Conservation (phyloP, 2,888 invertebrate species). For the Epistrophe eligans region DNA sequence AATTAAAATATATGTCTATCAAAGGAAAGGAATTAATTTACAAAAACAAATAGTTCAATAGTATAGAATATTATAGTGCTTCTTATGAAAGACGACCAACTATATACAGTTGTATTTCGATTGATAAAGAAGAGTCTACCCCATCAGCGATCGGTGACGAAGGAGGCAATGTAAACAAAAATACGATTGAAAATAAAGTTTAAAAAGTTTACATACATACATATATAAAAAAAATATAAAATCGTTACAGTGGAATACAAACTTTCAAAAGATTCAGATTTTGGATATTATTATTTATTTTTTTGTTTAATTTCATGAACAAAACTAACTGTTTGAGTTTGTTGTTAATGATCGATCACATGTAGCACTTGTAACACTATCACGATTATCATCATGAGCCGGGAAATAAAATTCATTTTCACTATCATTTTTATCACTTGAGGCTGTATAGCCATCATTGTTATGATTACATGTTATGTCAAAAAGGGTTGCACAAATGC, state of each 20-base stretch:
- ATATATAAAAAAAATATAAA: conserved; percentile 12
- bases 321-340: background rate
- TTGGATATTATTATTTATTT: background rate
- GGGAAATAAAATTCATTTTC: conserved; percentile 43
- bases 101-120: background rate
- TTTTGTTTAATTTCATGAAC: background rate
- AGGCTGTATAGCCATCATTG: conserved; percentile 12
- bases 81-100: background rate
- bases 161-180: conserved; percentile 48
- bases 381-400: background rate
- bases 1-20: background rate
- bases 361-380: conserved; percentile 17
- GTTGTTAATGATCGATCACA: conserved; percentile 18
- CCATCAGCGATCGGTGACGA: background rate
- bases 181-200: conserved; percentile 2
- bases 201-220: conserved; percentile 20
- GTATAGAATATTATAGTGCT: background rate
- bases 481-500: conserved; percentile 33
- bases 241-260: conserved; percentile 33
- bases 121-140: background rate
- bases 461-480: conserved; percentile 28
- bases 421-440: conserved; percentile 54
- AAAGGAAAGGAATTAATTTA: background rate
- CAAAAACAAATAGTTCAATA: background rate
- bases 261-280: background rate